Evolutionary conservation across 2,888 invertebrate species (phyloP), one percentile per base, ranked within the genome.

Genomic region (Pammene aurita): DNA sequence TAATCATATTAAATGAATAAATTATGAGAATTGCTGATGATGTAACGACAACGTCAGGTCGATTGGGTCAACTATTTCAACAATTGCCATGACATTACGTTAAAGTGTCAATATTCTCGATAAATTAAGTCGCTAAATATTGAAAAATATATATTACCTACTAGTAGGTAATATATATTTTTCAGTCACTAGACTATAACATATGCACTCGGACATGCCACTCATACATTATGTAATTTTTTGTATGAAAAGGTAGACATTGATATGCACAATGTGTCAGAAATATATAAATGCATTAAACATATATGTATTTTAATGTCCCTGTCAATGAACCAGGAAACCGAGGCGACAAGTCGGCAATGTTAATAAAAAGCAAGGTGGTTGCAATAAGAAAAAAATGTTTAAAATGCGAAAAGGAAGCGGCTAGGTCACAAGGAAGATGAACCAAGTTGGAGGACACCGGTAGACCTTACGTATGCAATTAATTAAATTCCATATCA

Each of bases 391-490:
- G 38, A 67, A 18, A 57, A 48, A 63, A 68, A 68, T 16, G 42
- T 56, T 56, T 56, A 44, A 48, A 64, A 57, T 44, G 56, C 56
- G 41, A 57, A 63, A 63, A 57, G 62, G 67, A 64, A 64, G 58
- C 63, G 63, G n/a, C 63, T 46, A 68, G 68, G 68, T 68, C 63
- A 68, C 13, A 64, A 63, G 68, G 68, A 63, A 68, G 63, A 68
- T 57, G 67, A 57, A 57, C 56, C 46, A 46, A 62, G 42, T 50
- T 57, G 35, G 44, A 68, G 68, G 68, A 58, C 68, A 26, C 34
- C 57, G 14, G 48, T 41, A 67, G 61, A 58, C 63, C 57, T 42
- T 58, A 57, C 34, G 62, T 56, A 18, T 48, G 42, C 52, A 56
- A 57, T 63, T 50, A 68, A 48, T 52, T 62, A 62, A 48, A 41